phyloP scores from a whole-genome alignment of 2,888 invertebrate genomes.

The Taenaris catops region DNA sequence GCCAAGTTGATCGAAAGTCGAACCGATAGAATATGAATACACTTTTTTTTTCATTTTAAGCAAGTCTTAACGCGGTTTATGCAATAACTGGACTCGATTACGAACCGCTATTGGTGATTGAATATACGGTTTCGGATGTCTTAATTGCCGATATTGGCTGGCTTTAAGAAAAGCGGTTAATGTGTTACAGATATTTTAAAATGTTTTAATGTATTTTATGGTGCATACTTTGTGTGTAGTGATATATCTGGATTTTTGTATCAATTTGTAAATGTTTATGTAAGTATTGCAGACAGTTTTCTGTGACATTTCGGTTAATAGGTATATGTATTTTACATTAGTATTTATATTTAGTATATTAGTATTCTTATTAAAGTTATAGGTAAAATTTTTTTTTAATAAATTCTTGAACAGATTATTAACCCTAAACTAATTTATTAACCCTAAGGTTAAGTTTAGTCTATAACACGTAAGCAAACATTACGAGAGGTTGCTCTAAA shows the following conservation, averaged over 20 bases:
- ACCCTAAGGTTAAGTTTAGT: too few species aligned
- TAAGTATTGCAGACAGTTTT: too few species aligned
- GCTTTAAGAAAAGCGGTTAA: slow-evolving; percentile 7
- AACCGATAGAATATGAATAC: slow-evolving; percentile 8
- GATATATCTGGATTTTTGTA: slow-evolving; percentile 1
- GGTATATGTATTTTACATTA: too few species aligned
- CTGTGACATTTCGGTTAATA: too few species aligned
- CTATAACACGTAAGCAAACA: too few species aligned
- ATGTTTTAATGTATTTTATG: slow-evolving; percentile 4
- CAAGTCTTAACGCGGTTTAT: slow-evolving; percentile 12
- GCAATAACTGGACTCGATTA: slow-evolving; percentile 12
- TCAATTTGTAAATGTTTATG: too few species aligned
- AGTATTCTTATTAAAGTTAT: too few species aligned
- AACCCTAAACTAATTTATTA: too few species aligned
- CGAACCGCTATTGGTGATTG: slow-evolving; percentile 14
- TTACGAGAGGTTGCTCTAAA: too few species aligned
- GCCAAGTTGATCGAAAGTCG: slow-evolving; percentile 18
- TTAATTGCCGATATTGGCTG: slow-evolving; percentile 7
- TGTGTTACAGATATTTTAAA: slow-evolving; percentile 8
- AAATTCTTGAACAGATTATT: too few species aligned
- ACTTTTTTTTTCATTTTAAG: slow-evolving; percentile 8
- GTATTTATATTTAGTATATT: too few species aligned
- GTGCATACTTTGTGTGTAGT: slow-evolving; percentile 3
- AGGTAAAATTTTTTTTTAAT: too few species aligned
- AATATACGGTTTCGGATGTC: slow-evolving; percentile 9